Conservation (phyloP, 2,113 vertebrate genomes). For the Scytalopus superciliaris region DNA sequence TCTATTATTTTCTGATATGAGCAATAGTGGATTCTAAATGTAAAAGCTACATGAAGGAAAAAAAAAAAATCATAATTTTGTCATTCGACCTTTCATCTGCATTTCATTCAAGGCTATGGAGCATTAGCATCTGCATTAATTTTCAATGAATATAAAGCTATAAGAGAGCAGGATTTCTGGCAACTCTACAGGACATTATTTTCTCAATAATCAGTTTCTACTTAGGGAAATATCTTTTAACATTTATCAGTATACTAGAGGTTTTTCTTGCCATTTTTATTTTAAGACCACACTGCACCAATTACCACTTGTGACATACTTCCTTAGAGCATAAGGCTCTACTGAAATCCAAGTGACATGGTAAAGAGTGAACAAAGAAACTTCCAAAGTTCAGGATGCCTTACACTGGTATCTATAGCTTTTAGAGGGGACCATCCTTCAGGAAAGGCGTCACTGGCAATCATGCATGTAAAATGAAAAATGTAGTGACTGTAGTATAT, state of each 20-base stretch:
- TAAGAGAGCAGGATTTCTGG: neutral
- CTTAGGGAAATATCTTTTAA: neutral
- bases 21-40: neutral
- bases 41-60: neutral
- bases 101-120: neutral
- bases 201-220: neutral
- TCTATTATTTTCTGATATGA: neutral
- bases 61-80: neutral
- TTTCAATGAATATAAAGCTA: neutral
- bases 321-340: neutral
- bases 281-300: neutral
- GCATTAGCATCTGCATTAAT: neutral
- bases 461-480: neutral
- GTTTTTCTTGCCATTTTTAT: neutral
- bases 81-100: neutral
- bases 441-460: neutral
- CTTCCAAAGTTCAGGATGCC: neutral
- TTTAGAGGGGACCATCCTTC: neutral
- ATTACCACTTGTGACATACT: neutral
- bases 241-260: neutral
- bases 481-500: rapidly evolving
- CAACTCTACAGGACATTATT: neutral
- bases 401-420: neutral
- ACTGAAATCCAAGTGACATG: neutral
- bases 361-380: neutral